Evolutionary conservation across 2,113 vertebrate genomes (phyloP).

Genomic region (Gobio gobio): DNA sequence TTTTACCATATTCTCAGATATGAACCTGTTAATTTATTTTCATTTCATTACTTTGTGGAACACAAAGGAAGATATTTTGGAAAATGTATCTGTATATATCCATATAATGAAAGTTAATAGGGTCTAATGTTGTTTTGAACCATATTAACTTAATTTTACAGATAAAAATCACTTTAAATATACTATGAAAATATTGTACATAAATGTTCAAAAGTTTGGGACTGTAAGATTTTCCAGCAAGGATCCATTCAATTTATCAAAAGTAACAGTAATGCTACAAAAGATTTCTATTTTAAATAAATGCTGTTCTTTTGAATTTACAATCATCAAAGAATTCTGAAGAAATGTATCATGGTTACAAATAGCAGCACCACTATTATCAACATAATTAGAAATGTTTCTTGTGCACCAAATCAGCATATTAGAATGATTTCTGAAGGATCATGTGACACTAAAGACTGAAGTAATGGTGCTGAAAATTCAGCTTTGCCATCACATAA

Average conservation of each 20-base stretch:
- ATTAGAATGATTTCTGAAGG: not conserved
- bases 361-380: not conserved
- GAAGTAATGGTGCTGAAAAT: not conserved
- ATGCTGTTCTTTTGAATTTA: not conserved
- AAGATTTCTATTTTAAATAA: not conserved
- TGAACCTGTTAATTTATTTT: not conserved
- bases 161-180: not conserved
- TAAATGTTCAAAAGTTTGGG: not conserved
- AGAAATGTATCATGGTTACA: not conserved
- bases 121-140: not conserved
- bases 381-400: not conserved
- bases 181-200: not conserved
- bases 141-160: not conserved
- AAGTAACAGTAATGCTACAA: not conserved
- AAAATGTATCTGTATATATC: not conserved
- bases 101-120: not conserved
- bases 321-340: not conserved
- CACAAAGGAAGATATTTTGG: not conserved
- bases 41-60: slow-evolving; percentile 3
- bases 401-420: not conserved
- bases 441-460: not conserved
- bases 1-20: not conserved
- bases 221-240: not conserved
- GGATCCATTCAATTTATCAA: not conserved
- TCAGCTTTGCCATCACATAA: not conserved